A percentile compares a stretch with the other conserved stretches of the same genome.
These are phyloP conservation scores for Nezara viridula DNA, from an alignment of 2,888 invertebrate species.

Conservation along the genomic window DNA sequence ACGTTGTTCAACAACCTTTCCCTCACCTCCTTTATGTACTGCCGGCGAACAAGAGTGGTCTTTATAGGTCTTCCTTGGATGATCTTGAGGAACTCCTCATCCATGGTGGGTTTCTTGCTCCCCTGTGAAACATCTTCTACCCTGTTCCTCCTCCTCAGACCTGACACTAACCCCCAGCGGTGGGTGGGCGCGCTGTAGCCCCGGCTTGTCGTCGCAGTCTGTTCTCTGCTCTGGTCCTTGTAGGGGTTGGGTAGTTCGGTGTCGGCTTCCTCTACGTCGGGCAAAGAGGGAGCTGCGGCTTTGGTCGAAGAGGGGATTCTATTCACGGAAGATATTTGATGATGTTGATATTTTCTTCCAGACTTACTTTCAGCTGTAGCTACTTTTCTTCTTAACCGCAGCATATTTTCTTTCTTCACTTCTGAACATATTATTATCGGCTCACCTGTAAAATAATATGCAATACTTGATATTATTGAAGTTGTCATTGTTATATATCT, in stretches of 20 bases:
- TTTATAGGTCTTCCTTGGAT: slow-evolving; percentile 29
- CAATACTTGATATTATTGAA: not conserved
- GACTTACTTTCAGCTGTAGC: not conserved
- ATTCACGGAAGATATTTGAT: not conserved
- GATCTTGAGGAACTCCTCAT: slow-evolving; percentile 21
- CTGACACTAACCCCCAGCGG: slow-evolving; percentile 32
- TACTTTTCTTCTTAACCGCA: not conserved
- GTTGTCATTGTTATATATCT: too few relatives aligned
- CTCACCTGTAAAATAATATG: not conserved
- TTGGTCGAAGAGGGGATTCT: not conserved
- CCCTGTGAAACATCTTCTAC: slow-evolving; percentile 3
- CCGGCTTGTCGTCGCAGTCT: not conserved
- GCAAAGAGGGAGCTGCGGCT: not conserved
- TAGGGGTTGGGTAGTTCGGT: slow-evolving; percentile 50
- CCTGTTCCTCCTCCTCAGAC: not conserved
- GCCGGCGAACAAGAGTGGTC: not conserved
- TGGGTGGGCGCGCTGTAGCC: slow-evolving; percentile 51
- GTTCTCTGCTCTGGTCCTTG: not conserved
- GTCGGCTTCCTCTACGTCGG: not conserved
- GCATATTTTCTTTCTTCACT: slow-evolving; percentile 1
- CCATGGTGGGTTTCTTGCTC: not conserved
- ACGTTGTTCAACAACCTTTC: slow-evolving; percentile 48
- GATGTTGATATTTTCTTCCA: not conserved
- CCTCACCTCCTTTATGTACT: slow-evolving; percentile 43
- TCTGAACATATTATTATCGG: slow-evolving; percentile 27